Evolutionary conservation across 2,888 invertebrate genomes (phyloP).

Genomic region (Gastracanthus pulcherrimus): DNA sequence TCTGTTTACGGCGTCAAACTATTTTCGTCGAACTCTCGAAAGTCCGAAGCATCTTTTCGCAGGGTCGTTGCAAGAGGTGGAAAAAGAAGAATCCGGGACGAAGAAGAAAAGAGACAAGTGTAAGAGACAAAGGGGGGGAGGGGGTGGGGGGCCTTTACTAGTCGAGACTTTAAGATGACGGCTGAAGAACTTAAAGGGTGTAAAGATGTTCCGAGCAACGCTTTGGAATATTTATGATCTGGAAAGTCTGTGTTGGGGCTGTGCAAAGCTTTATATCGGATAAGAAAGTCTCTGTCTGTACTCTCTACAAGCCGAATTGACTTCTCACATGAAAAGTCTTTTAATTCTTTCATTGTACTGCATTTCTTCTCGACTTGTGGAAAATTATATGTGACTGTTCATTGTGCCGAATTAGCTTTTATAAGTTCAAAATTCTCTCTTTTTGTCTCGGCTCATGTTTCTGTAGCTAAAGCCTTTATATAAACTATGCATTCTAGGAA

Average conservation of each 20-base stretch:
- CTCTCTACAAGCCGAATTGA: neutral
- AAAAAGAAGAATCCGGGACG: conserved; percentile 19
- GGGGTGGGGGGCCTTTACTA: neutral
- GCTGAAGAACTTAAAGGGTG: conserved; percentile 64
- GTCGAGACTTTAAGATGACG: conserved; percentile 47
- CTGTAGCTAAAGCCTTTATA: no score
- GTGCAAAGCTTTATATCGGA: conserved; percentile 45
- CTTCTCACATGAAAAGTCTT: conserved; percentile 6
- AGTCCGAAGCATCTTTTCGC: conserved; percentile 43
- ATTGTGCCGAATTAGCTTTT: neutral
- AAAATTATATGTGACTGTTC: neutral
- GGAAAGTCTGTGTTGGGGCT: conserved; percentile 51
- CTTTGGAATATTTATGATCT: conserved; percentile 68
- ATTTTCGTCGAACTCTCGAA: conserved; percentile 59
- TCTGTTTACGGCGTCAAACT: conserved; percentile 64
- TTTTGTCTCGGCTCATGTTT: neutral
- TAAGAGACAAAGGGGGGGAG: neutral
- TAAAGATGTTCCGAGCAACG: conserved; percentile 60
- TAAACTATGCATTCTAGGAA: neutral
- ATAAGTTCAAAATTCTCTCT: neutral
- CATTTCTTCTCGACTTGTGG: neutral
- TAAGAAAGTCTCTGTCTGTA: conserved; percentile 7
- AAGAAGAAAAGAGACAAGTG: conserved; percentile 32
- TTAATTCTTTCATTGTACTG: neutral
- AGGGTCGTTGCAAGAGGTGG: conserved; percentile 10